Base-by-base conservation (phyloP, 2,888 invertebrate species). In the Heliconius cydno region DNA sequence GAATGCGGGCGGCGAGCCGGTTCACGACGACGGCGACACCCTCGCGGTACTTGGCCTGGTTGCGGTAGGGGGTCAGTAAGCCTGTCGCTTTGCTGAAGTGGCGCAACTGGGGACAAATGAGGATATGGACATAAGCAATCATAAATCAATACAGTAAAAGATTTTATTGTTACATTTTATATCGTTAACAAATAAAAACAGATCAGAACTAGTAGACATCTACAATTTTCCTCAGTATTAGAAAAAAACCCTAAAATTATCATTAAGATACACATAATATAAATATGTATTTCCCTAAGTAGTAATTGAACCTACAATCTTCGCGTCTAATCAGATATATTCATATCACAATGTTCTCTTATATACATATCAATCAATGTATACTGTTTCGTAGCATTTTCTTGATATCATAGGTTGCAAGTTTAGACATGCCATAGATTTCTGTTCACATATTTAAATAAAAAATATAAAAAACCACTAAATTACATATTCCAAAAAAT, bases 1-100 rank as follows among this genome's bases (percentile, higher is more conserved):
- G 97, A 85, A 98, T 97, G 81, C 96, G 96, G 90, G 96, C 96
- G 78, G 96, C 96, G 82, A 96, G 87, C 0, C 94, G 90, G 86
- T 90, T 91, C 83, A 94, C 86, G 46, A 92, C 85, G 66, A 92
- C 84, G 83, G 95, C 89, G 80, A 95, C 95, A 80, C 95, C 96
- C 78, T 96, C 94, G 85, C 96, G 96, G 86, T 95, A 96, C 87
- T 96, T 96, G 76, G 94, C 91, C 75, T 96, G 96, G 85, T 95
- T 93, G 86, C 96, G 96, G 89, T 96, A 96, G 76, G 96, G 96
- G 65, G 94, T 92, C 79, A 97, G 92, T 76, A 96, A 92, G 2
- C 95, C 92, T 85, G 95, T 95, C 34, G 96, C 96, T 30, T 96
- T 96, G 13, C 96, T 92, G 90, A 96, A 97, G 90, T 96, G 96